A percentile compares a stretch with the other conserved stretches of the same genome.
Conservation (phyloP, 1,140 invertebrate species). For the Episyrphus balteatus region DNA sequence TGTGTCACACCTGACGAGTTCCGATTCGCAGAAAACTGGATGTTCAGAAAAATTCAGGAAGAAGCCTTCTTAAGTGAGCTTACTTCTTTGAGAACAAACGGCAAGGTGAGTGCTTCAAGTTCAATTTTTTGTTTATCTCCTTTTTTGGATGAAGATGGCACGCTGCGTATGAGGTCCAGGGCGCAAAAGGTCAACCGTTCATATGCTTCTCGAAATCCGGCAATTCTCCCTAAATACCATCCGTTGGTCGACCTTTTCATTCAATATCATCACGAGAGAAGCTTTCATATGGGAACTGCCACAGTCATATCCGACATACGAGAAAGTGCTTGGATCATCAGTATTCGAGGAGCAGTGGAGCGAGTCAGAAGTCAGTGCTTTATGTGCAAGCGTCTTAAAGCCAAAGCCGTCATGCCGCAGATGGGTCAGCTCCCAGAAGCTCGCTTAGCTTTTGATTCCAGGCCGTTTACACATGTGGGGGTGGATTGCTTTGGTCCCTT, state of each 20-base stretch:
- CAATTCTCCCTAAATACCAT: background rate
- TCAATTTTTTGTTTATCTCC: too few relatives aligned
- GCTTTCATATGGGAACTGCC: background rate
- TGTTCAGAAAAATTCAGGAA: too few relatives aligned
- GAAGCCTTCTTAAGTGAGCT: too few relatives aligned
- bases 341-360: conserved; percentile 3
- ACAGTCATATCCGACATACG: background rate
- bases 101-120: too few relatives aligned
- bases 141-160: too few relatives aligned
- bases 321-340: conserved; percentile 11
- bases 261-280: background rate
- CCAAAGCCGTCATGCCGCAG: conserved; percentile 4
- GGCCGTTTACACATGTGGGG: conserved; percentile 10
- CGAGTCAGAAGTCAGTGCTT: background rate
- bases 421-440: conserved; percentile 10
- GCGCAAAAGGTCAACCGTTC: background rate
- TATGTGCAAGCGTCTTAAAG: background rate
- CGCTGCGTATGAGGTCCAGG: background rate
- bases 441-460: conserved; percentile 9
- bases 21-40: too few relatives aligned
- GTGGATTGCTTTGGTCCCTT: conserved; percentile 20
- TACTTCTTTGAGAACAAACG: too few relatives aligned
- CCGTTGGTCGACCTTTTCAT: background rate
- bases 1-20: background rate
- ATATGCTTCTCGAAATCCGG: background rate